Evolutionary conservation across 2,797 vertebrate genomes (phyloP).

Genomic region (Mionectes olivaceus): DNA sequence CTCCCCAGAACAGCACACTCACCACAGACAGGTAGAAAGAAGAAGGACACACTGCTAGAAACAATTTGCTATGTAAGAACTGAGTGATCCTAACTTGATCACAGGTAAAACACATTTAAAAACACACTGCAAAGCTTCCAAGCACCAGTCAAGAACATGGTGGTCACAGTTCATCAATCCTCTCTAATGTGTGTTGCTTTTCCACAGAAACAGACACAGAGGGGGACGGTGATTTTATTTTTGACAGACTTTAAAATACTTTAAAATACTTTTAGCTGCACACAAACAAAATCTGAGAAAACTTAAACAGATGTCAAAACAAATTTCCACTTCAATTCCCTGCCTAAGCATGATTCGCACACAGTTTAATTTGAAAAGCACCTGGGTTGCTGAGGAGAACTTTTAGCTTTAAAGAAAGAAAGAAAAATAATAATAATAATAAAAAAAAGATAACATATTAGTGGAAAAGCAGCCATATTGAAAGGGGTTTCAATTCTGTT

Average conservation of each 20-base stretch:
- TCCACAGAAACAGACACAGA: background rate
- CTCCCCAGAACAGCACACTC: background rate
- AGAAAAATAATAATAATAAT: background rate
- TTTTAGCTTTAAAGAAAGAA: background rate
- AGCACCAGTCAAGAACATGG: background rate
- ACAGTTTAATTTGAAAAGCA: conserved; percentile 3
- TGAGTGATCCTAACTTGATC: background rate
- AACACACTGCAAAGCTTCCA: background rate
- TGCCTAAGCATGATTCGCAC: background rate
- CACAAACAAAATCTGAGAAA: conserved; percentile 17
- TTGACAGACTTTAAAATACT: background rate
- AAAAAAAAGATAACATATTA: background rate
- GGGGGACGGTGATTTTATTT: background rate
- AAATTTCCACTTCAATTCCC: conserved; percentile 25
- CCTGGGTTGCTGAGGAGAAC: background rate
- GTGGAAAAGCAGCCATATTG: background rate
- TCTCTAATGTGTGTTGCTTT: background rate
- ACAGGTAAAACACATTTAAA: background rate
- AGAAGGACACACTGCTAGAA: background rate
- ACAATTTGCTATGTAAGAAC: background rate
- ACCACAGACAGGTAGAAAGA: background rate
- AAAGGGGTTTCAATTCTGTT: background rate
- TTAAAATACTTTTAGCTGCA: background rate
- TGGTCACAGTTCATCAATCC: background rate
- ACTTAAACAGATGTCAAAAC: conserved; percentile 57